These are phyloP conservation scores for Semotilus atromaculatus DNA, from an alignment of 2,797 vertebrate genomes.

Conservation along the genomic window DNA sequence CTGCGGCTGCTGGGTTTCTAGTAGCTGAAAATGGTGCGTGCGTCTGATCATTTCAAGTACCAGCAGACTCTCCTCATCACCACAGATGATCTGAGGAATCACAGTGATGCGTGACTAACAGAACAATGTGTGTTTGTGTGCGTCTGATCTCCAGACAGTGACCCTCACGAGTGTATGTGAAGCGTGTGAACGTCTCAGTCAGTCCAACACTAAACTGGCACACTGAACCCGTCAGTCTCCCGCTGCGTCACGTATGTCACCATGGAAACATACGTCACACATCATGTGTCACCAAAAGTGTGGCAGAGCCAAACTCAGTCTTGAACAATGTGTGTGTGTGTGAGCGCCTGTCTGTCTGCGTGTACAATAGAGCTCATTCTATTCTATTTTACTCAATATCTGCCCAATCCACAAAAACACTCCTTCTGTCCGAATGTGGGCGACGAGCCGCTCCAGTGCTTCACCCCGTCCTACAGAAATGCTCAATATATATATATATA, in stretches of 20 bases:
- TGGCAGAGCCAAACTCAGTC: not conserved
- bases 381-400: too few species aligned
- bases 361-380: constrained; percentile 62
- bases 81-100: not conserved
- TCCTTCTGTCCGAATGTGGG: constrained; percentile 17
- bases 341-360: not conserved
- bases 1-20: not conserved
- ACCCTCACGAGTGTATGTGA: not conserved
- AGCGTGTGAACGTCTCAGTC: constrained; percentile 11
- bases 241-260: not conserved
- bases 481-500: too few species aligned
- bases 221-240: not conserved
- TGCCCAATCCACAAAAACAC: constrained; percentile 48
- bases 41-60: not conserved
- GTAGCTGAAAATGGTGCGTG: not conserved
- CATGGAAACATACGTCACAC: constrained; percentile 27
- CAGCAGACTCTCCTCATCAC: constrained; percentile 12
- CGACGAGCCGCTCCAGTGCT: not conserved
- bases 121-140: constrained; percentile 10
- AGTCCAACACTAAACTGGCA: not conserved
- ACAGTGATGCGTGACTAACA: not conserved
- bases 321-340: constrained; percentile 11
- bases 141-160: constrained; percentile 3
- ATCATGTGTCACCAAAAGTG: constrained; percentile 17
- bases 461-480: not conserved